These are phyloP conservation scores for Mallateleia sp. DNA, from an alignment of 2,888 invertebrate genomes.

Conservation along the genomic window DNA sequence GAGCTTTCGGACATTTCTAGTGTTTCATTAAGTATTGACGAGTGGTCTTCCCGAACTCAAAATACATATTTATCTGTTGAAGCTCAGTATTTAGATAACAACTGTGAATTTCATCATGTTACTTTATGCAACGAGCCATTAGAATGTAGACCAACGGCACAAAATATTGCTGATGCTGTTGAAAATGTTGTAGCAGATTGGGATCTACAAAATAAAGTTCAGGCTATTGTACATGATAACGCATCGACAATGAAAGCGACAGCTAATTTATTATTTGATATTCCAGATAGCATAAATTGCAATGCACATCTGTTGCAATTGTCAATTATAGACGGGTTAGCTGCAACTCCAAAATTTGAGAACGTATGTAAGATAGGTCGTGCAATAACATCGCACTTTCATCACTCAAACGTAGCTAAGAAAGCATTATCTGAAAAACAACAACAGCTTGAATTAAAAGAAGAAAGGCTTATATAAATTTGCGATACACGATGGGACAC, in stretches of 20 bases:
- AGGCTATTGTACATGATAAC: slow-evolving; percentile 35
- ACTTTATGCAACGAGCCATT: slow-evolving; percentile 5
- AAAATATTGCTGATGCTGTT: slow-evolving; percentile 22
- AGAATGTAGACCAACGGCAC: slow-evolving; percentile 34
- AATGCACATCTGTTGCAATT: too few relatives aligned
- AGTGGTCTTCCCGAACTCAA: slow-evolving; percentile 37
- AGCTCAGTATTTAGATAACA: slow-evolving; percentile 33
- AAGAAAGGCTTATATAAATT: slow-evolving; percentile 23
- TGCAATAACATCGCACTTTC: not conserved
- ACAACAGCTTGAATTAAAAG: slow-evolving; percentile 7
- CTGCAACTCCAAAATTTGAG: too few relatives aligned
- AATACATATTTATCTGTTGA: slow-evolving; percentile 38
- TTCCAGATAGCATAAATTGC: too few relatives aligned
- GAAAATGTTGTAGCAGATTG: slow-evolving; percentile 24
- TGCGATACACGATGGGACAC: slow-evolving; percentile 29
- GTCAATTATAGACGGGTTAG: too few relatives aligned
- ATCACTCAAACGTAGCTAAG: not conserved
- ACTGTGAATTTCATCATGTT: not conserved
- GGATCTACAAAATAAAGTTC: slow-evolving; percentile 31
- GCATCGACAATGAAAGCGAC: slow-evolving; percentile 17
- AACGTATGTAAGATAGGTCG: too few relatives aligned
- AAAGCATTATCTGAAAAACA: slow-evolving; percentile 12
- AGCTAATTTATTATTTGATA: slow-evolving; percentile 28
- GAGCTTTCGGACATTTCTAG: not conserved
- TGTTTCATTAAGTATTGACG: slow-evolving; percentile 43